phyloP scores from a whole-genome alignment of 2,113 vertebrate species.

The Cryptotis parvus region DNA sequence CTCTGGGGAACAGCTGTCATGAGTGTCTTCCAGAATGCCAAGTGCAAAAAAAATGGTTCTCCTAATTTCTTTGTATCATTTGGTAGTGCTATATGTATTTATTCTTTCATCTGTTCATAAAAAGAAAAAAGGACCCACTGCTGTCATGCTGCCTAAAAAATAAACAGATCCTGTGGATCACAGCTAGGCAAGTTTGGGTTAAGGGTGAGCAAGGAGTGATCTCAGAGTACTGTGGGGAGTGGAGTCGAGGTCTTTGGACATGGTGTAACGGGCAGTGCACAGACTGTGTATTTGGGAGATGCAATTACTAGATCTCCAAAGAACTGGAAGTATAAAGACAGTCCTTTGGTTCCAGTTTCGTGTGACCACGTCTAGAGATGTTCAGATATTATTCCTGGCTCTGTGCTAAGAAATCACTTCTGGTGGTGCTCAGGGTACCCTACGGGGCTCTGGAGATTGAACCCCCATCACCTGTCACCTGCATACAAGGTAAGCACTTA shows the following conservation, averaged over 20 bases:
- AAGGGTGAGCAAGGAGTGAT: accelerated
- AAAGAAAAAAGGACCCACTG: neutral
- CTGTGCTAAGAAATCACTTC: no score
- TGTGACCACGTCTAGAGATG: no score
- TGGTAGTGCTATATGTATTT: neutral
- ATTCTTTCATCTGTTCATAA: neutral
- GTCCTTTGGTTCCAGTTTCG: neutral
- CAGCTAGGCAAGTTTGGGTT: neutral
- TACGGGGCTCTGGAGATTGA: no score
- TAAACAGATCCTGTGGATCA: neutral
- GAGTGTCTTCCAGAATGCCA: neutral
- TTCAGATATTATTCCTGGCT: no score
- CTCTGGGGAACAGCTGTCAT: neutral
- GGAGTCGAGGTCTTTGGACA: neutral
- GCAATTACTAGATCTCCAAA: neutral
- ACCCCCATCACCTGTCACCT: no score
- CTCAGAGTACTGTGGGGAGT: neutral
- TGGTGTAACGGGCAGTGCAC: neutral
- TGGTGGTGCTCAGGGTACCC: no score
- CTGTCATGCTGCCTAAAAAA: neutral
- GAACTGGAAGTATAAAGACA: neutral
- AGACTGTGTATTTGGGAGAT: neutral
- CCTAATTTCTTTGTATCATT: neutral
- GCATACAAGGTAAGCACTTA: no score
- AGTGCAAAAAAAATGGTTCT: neutral